These are phyloP conservation scores for Tylochromis polylepis DNA, from an alignment of 2,113 vertebrate species.

Conservation along the genomic window DNA sequence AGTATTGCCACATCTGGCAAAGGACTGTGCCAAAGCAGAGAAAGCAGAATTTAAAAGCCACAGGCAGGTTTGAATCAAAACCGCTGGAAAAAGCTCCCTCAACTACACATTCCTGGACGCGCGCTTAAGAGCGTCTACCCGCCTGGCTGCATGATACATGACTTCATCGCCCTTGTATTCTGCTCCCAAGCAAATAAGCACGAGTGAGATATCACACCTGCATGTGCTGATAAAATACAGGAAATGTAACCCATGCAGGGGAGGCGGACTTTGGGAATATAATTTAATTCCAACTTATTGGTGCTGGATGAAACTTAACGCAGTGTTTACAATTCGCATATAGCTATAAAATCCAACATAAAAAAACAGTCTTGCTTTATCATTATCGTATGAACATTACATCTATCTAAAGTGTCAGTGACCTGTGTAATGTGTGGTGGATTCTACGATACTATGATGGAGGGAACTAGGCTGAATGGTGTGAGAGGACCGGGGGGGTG, in stretches of 20 bases:
- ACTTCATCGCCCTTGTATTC: not conserved
- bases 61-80: not conserved
- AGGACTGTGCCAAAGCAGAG: not conserved
- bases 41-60: slow-evolving; percentile 18
- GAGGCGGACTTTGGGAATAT: not conserved
- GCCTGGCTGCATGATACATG: not conserved
- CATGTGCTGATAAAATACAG: not conserved
- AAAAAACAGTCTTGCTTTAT: slow-evolving; percentile 49
- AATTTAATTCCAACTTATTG: not conserved
- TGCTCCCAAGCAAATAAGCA: not conserved
- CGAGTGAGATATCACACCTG: not conserved
- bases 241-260: slow-evolving; percentile 35
- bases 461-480: slow-evolving; percentile 11
- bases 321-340: slow-evolving; percentile 38
- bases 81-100: not conserved
- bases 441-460: slow-evolving; percentile 26
- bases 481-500: not conserved
- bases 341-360: slow-evolving; percentile 60
- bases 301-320: slow-evolving; percentile 25
- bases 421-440: slow-evolving; percentile 29
- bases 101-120: not conserved
- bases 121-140: not conserved
- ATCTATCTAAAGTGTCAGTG: slow-evolving; percentile 71
- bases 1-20: not conserved
- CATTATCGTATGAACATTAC: slow-evolving; percentile 28